Base-by-base conservation (phyloP, 2,797 vertebrate genomes). In the Oreonectes daqikongensis region DNA sequence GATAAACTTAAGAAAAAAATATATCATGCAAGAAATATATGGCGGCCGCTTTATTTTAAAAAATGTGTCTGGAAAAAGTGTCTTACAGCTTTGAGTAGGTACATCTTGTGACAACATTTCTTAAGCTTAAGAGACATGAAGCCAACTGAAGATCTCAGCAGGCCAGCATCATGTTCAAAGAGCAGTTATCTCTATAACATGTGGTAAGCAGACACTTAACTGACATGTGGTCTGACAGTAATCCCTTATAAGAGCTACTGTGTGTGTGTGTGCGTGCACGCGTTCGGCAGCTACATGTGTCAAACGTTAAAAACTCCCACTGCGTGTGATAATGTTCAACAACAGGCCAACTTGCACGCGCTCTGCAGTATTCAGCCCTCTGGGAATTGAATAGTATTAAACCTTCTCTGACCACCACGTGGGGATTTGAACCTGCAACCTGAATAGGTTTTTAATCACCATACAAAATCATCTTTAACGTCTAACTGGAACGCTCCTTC, bases 211-310 rank as follows among this genome's bases (percentile, higher is more conserved):
- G 75, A 77, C 66, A 69, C 65, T 48, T 46, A 38, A 10, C 75
- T 77, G 75, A 63, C 65, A 77, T 61, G 52, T 67, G 52, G 40
- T 77, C 32, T 69, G 75, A 77, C 75, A 77, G 28, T 77, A 63
- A 77, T 77, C 66, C 75, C 55, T 63, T 67, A 75, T 32, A 75
- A 59, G 73, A 60, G 73, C 52, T 20, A 48, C 52, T 59, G 4
- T 8, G 26, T 12, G 52, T 4, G 24, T 35, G 52, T 28, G 48
- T 55, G 52, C 20, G 59, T 61, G 30, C 18, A 6, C 4, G 53
- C 10, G 53, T n/a, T 65, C 38, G 2, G 35, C 24, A 42, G 40
- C 28, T 52, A 61, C 42, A 60, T 28, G 46, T 69, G 57, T 69
- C 75, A 69, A 77, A 77, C 8, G n/a, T 20, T 69, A 48, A 55